A percentile compares a stretch with the other conserved stretches of the same genome.
phyloP scores from a whole-genome alignment of 2,113 vertebrate genomes.

The Ciconia boyciana region DNA sequence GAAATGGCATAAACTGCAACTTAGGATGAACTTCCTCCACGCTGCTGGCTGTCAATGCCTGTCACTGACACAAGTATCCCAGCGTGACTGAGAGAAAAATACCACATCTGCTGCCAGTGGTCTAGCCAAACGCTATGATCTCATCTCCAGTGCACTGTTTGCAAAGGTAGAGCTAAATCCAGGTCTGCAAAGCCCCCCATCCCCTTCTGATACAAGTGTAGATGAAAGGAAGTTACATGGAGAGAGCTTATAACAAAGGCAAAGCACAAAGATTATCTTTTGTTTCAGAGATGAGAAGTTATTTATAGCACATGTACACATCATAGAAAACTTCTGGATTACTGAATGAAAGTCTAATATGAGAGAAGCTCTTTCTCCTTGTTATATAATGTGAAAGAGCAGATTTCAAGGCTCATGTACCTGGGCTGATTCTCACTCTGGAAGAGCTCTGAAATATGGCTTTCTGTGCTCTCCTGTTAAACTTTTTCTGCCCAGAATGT shows the following conservation, averaged over 20 bases:
- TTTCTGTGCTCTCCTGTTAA: not conserved
- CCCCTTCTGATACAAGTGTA: not conserved
- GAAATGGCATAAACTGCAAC: not conserved
- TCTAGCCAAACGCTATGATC: not conserved
- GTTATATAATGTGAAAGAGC: not conserved
- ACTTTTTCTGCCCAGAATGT: not conserved
- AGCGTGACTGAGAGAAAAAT: not conserved
- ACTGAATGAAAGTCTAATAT: not conserved
- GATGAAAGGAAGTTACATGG: not conserved
- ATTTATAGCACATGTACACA: not conserved
- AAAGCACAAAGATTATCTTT: not conserved
- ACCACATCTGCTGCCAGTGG: not conserved
- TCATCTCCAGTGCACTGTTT: not conserved
- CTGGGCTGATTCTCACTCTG: not conserved
- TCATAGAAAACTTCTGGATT: not conserved
- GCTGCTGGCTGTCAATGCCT: not conserved
- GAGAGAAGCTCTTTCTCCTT: not conserved
- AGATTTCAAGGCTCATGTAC: not conserved
- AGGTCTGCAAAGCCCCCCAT: not conserved
- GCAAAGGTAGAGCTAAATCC: not conserved
- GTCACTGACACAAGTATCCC: not conserved
- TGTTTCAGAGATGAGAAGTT: not conserved
- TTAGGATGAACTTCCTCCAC: not conserved
- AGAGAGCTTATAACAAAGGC: not conserved
- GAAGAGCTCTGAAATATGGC: not conserved